Evolutionary conservation across 92 coral and sea anemone genomes (phyloP), one percentile per base, ranked within the genome.

Genomic region (Actinostola sp.): DNA sequence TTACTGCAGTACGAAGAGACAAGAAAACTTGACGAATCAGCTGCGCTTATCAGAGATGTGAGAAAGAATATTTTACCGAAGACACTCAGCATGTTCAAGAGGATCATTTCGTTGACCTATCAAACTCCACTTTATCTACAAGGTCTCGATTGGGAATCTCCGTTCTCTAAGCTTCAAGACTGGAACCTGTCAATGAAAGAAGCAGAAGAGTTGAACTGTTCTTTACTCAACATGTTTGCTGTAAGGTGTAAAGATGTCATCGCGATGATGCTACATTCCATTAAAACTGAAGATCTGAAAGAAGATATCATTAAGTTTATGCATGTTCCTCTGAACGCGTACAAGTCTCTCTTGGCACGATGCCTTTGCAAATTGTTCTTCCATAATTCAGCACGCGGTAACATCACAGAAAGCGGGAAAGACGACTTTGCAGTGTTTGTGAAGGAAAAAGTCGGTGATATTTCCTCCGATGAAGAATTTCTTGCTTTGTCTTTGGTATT

Each of bases 321-420:
- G 57, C 60, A 17, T 11, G 19, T 85, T 16, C 42, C 90, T 12
- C 33, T 84, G 31, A 57, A 53, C 32, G 31, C 71, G 43, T 88
- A 88, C 52, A 76, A 80, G 17, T 88, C 93, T 20, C 31, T 84
- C 0, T 63, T 88, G n/a, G 88, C 94, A 41, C 70, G 94, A 73
- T 58, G 35, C 71, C 63, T 89, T 13, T 60, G 73, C 67, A 71
- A 72, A 59, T 88, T 81, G 82, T 67, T 72, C 39, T 67, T 82
- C 12, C 8, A 58, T 20, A 14, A 9, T 62, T 43, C 23, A 15
- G 51, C 30, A 31, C 20, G 32, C 42, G 54, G 16, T 48, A 66
- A n/a, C 20, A n/a, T n/a, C n/a, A n/a, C n/a, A n/a, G n/a, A n/a
- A n/a, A n/a, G n/a, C n/a, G n/a, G n/a, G n/a, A 15, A 26, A 23